These are phyloP conservation scores for Astreopora myriophthalma DNA, from an alignment of 64 coral and sea anemone genomes.

Conservation along the genomic window DNA sequence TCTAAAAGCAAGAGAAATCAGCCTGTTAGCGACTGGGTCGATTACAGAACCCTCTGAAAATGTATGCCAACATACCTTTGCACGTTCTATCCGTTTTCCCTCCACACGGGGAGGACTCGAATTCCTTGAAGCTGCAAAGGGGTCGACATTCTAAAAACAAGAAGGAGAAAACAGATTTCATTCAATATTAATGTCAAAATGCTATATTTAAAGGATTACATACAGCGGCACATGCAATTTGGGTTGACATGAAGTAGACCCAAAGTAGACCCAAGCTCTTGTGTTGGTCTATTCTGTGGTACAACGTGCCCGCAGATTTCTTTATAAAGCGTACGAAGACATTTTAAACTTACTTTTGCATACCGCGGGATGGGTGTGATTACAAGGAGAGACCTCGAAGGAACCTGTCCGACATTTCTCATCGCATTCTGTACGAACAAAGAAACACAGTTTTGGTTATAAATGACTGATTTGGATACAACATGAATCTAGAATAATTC, in stretches of 20 bases:
- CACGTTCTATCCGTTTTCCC: constrained; percentile 76
- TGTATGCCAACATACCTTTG: constrained; percentile 67
- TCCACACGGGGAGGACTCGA: constrained; percentile 72
- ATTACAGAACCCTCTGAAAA: no score
- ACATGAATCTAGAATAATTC: not conserved
- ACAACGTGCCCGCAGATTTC: no score
- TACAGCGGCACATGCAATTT: no score
- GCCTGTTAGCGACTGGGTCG: not conserved
- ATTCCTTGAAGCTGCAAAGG: constrained; percentile 77
- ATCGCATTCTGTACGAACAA: constrained; percentile 46
- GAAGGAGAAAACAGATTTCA: not conserved
- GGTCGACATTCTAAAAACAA: constrained; percentile 58
- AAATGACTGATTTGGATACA: no score
- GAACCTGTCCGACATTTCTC: constrained; percentile 45
- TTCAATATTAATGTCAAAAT: not conserved
- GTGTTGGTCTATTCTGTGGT: not conserved
- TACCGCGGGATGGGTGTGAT: constrained; percentile 60
- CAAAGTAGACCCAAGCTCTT: not conserved
- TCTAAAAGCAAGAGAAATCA: constrained; percentile 9
- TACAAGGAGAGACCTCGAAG: constrained; percentile 61
- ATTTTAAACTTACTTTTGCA: constrained; percentile 62
- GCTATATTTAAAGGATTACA: no score
- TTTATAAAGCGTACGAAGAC: not conserved
- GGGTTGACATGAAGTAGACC: not conserved
- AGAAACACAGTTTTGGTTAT: no score